Evolutionary conservation across 2,888 invertebrate species (phyloP), one percentile per base, ranked within the genome.

Genomic region (Clepsis dumicolana): DNA sequence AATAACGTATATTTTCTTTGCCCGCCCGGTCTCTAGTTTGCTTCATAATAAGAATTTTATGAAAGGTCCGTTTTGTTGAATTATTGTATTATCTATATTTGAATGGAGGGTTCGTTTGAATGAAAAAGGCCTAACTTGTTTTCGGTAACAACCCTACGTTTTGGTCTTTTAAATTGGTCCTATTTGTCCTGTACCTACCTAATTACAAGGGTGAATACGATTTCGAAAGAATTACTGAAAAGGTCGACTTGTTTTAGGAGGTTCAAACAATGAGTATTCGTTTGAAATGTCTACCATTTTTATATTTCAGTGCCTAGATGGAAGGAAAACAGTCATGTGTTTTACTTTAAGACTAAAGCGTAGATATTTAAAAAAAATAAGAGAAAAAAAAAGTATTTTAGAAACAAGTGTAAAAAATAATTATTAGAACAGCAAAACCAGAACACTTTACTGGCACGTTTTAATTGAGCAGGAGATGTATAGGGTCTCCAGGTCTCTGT

Each of bases 1-100:
- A 50, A 41, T 25, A 59, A 59, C 52, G 50, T 59, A 35, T n/a
- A 52, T 25, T 50, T 59, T 59, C 50, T 65, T 65, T 50, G 57
- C 24, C 10, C 16, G 48, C 50, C 27, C 32, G 16, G 29, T 2
- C 29, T 5, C 35, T 25, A 25, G 27, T 27, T 16, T 35, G 32
- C 18, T 50, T 27, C 32, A 14, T 59, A 35, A 16, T 38, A 35
- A 24, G 32, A 44, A 48, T 25, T 64, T 63, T 53, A 12, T 48
- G 12, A 56, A 27, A 56, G 48, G 21, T 25, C n/a, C 12, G 21
- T 35, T 24, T 56, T 35, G 56, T 32, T 35, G 56, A 32, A 21
- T 35, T 21, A 12, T 18, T 16, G 29, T 24, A 35, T 29, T 48
- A 48, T 21, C 16, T 48, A 12, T 48, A 18, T 21, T 18, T 48